A percentile compares a stretch with the other conserved stretches of the same genome.
Conservation (phyloP, 53 echinoderm and acorn worm genomes). For the Zoroaster sp. region DNA sequence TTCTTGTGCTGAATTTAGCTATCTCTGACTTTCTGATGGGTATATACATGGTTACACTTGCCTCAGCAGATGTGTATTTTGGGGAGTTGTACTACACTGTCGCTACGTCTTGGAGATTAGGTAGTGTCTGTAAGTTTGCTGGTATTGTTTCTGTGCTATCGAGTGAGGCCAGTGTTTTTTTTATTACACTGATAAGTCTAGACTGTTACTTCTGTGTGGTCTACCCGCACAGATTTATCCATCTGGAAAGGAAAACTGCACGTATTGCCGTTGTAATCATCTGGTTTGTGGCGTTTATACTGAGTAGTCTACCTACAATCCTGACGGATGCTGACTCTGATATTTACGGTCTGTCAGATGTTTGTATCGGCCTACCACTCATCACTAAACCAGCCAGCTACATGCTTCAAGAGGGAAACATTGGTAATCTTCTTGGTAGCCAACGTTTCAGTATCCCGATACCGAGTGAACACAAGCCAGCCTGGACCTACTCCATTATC, state of each 20-base stretch:
- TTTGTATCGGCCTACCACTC: slow-evolving; percentile 70
- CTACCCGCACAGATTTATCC: not conserved
- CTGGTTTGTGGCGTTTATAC: slow-evolving; percentile 26
- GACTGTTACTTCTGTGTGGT: slow-evolving; percentile 20
- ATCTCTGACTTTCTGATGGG: slow-evolving; percentile 43
- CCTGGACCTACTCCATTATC: slow-evolving; percentile 62
- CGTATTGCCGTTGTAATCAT: slow-evolving; percentile 1
- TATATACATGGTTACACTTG: slow-evolving; percentile 13
- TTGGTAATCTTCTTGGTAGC: not conserved
- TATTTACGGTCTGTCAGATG: slow-evolving; percentile 67
- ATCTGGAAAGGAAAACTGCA: not conserved
- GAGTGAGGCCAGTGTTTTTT: slow-evolving; percentile 32
- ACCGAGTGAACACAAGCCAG: slow-evolving; percentile 7
- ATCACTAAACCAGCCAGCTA: slow-evolving; percentile 41
- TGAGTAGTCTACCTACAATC: slow-evolving; percentile 20
- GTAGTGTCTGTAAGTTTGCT: not conserved
- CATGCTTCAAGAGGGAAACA: not conserved
- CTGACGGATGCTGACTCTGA: slow-evolving; percentile 45
- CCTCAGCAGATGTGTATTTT: slow-evolving; percentile 3
- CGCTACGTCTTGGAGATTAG: not conserved
- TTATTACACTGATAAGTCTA: slow-evolving; percentile 1
- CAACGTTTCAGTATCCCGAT: not conserved
- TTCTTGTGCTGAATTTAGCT: slow-evolving; percentile 18
- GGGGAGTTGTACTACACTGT: not conserved
- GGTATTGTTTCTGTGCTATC: slow-evolving; percentile 12